Conservation (phyloP, 2,113 vertebrate genomes). For the Barbus barbus region DNA sequence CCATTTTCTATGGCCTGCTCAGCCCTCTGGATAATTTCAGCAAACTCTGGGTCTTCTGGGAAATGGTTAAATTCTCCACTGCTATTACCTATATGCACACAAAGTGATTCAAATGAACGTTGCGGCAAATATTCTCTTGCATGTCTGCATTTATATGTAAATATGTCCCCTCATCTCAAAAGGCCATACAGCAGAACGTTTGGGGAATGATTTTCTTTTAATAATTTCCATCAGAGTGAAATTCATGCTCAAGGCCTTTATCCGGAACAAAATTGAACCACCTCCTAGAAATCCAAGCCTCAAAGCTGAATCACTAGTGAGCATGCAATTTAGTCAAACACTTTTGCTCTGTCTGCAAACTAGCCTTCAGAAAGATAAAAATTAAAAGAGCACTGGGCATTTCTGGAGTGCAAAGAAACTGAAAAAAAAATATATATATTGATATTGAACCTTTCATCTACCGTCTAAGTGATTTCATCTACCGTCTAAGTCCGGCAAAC, state of each 20-base stretch:
- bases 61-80: slow-evolving; percentile 85
- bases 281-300: too few species aligned
- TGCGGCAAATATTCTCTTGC: neutral
- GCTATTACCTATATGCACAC: slow-evolving; percentile 62
- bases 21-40: slow-evolving; percentile 82
- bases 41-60: slow-evolving; percentile 89
- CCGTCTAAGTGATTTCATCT: neutral
- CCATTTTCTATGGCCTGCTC: slow-evolving; percentile 90
- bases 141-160: neutral
- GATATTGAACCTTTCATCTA: neutral
- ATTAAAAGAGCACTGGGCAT: slow-evolving; percentile 11
- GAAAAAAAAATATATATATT: neutral
- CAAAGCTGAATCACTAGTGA: too few species aligned
- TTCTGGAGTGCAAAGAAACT: neutral
- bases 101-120: neutral
- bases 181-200: neutral
- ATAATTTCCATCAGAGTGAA: slow-evolving; percentile 23
- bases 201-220: neutral
- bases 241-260: neutral
- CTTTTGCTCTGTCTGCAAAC: neutral
- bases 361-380: neutral
- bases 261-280: slow-evolving; percentile 10
- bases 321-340: neutral
- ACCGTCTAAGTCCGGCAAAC: slow-evolving; percentile 4
- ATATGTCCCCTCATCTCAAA: neutral